These are phyloP conservation scores for Mythimna loreyi DNA, from an alignment of 2,888 invertebrate species.

Conservation along the genomic window DNA sequence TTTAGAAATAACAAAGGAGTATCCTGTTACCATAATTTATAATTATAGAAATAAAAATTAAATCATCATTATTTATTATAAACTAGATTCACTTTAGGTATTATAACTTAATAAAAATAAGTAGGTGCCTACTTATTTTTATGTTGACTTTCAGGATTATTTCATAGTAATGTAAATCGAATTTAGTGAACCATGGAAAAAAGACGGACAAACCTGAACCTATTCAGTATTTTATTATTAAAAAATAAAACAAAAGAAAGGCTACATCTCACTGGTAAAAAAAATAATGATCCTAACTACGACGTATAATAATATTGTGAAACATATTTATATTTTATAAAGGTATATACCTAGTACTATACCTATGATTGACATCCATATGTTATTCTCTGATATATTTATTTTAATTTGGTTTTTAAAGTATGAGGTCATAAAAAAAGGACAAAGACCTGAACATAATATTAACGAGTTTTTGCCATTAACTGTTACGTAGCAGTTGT, in stretches of 20 bases:
- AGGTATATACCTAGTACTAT: slow-evolving; percentile 1
- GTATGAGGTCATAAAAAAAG: slow-evolving; percentile 3
- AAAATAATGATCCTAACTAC: slow-evolving; percentile 5
- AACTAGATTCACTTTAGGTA: neutral
- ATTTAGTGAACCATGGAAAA: neutral
- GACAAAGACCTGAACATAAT: slow-evolving; percentile 9
- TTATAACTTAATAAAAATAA: no score
- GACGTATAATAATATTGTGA: slow-evolving; percentile 42
- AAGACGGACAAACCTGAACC: neutral
- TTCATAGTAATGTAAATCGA: neutral
- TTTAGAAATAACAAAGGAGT: neutral
- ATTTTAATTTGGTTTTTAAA: slow-evolving; percentile 10
- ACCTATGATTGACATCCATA: neutral
- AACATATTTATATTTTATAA: slow-evolving; percentile 35
- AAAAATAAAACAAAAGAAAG: neutral
- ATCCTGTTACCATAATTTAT: slow-evolving; percentile 8
- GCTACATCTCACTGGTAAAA: neutral
- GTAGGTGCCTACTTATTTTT: no score
- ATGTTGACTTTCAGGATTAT: no score
- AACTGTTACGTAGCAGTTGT: neutral
- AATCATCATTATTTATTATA: neutral
- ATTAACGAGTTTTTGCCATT: neutral
- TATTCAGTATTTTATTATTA: neutral
- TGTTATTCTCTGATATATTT: slow-evolving; percentile 5
- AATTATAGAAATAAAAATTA: neutral